Conservation (phyloP, 1,140 invertebrate species). For the Saccostrea cuccullata region DNA sequence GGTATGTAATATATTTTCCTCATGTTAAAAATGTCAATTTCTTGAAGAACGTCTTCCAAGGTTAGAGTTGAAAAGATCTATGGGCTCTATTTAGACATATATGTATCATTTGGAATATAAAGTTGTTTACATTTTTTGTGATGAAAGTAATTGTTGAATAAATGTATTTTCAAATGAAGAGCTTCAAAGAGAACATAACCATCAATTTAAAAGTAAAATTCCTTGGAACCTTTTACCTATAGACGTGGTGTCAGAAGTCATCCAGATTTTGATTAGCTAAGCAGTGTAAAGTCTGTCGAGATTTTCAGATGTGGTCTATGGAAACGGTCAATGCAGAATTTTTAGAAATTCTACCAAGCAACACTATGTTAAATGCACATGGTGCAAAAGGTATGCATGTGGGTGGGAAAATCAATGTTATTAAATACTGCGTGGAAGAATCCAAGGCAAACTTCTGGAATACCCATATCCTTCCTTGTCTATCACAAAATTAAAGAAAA, state of each 20-base stretch:
- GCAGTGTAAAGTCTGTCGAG: background rate
- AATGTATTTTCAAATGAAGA: background rate
- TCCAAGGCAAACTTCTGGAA: background rate
- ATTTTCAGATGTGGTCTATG: background rate
- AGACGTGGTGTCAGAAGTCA: background rate
- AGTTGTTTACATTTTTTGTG: background rate
- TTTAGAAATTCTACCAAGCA: slow-evolving; percentile 5
- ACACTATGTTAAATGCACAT: background rate
- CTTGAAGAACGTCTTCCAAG: background rate
- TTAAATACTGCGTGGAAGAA: background rate
- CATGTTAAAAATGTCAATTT: background rate
- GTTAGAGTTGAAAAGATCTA: background rate
- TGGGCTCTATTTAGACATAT: background rate
- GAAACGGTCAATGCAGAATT: background rate
- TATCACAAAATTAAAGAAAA: no score
- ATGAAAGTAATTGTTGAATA: background rate
- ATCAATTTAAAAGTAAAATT: background rate
- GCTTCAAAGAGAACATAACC: background rate
- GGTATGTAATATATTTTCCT: background rate
- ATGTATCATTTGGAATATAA: background rate
- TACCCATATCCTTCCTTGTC: background rate
- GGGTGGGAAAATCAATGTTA: background rate
- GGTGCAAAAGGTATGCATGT: slow-evolving; percentile 25
- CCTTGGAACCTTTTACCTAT: background rate
- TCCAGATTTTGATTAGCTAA: background rate